phyloP scores from a whole-genome alignment of 2,888 invertebrate genomes.

The Alcis repandata region DNA sequence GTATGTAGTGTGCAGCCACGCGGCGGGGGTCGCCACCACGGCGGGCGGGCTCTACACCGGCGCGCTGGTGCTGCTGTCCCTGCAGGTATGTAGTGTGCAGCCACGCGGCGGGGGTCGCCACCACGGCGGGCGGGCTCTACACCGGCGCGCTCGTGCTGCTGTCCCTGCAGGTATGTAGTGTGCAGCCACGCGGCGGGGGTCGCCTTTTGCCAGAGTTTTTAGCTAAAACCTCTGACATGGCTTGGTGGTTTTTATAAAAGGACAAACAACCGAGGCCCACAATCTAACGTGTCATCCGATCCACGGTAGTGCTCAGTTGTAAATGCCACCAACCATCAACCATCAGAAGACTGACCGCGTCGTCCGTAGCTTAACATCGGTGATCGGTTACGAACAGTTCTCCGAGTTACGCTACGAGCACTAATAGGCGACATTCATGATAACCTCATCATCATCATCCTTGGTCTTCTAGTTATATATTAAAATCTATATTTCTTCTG shows the following conservation, averaged over 20 bases:
- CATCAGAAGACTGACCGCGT: no score
- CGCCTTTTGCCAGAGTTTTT: no score
- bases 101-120: conserved; percentile 96
- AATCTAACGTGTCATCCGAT: no score
- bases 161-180: conserved; percentile 82
- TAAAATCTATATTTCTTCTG: not conserved
- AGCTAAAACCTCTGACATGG: no score
- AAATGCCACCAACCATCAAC: no score
- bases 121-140: conserved; percentile 95
- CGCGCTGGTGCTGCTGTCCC: conserved; percentile 78
- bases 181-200: conserved; percentile 97
- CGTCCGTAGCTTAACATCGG: no score
- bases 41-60: conserved; percentile 95
- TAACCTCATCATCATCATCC: not conserved
- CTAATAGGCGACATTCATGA: no score
- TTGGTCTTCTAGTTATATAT: not conserved
- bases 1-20: conserved; percentile 91
- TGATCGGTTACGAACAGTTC: no score
- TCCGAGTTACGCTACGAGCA: no score
- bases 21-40: conserved; percentile 95
- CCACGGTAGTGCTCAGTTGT: no score
- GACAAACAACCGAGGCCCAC: no score
- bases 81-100: conserved; percentile 88
- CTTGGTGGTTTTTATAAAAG: no score
- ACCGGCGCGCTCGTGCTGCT: conserved; percentile 88